Evolutionary conservation across 92 coral and sea anemone species (phyloP).

Genomic region (Zoanthus solanderi): DNA sequence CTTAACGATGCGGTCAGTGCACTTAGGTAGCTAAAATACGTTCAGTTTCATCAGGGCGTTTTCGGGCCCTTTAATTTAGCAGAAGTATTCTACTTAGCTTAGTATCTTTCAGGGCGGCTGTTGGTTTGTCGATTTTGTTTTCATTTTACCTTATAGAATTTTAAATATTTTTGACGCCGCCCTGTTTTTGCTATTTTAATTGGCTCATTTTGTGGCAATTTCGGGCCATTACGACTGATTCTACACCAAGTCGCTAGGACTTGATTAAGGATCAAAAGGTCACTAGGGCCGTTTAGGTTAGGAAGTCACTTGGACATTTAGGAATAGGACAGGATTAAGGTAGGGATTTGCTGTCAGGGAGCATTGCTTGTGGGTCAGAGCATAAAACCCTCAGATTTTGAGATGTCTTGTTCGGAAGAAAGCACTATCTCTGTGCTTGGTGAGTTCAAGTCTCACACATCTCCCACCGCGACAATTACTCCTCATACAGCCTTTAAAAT

Average conservation of each 20-base stretch:
- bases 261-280: slow-evolving; percentile 33
- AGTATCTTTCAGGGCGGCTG: background rate
- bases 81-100: background rate
- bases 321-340: slow-evolving; percentile 11
- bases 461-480: too few species aligned
- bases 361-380: background rate
- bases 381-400: too few species aligned
- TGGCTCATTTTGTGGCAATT: background rate
- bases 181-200: background rate
- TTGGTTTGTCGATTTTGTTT: background rate
- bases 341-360: slow-evolving; percentile 8
- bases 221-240: background rate
- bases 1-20: background rate
- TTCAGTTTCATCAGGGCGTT: slow-evolving; percentile 4
- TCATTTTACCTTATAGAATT: background rate
- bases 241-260: slow-evolving; percentile 26
- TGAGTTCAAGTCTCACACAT: too few species aligned
- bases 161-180: background rate
- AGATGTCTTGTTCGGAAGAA: too few species aligned
- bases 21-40: background rate
- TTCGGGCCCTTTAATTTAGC: background rate
- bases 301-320: slow-evolving; percentile 21
- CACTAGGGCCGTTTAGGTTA: slow-evolving; percentile 21
- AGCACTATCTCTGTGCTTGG: too few species aligned
- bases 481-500: too few species aligned